These are phyloP conservation scores for Branchellion lobata DNA, from an alignment of 2,888 invertebrate genomes.

Conservation along the genomic window DNA sequence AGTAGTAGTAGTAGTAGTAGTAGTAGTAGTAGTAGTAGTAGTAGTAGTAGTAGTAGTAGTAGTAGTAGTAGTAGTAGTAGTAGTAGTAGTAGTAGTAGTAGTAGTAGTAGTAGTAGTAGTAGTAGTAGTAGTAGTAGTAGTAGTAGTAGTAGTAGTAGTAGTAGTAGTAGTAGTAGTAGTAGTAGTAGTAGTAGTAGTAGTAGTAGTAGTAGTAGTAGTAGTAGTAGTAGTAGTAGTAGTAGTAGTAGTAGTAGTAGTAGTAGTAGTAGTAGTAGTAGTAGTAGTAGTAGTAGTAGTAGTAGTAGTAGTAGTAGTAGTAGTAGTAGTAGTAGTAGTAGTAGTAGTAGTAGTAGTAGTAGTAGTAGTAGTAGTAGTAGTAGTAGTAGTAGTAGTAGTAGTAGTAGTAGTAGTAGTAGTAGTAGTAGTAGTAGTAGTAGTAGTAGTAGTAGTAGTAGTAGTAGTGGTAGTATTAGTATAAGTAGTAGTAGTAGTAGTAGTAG, in stretches of 20 bases:
- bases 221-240: slow-evolving; percentile 47
- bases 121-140: slow-evolving; percentile 43
- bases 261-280: slow-evolving; percentile 44
- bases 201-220: slow-evolving; percentile 42
- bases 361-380: slow-evolving; percentile 43
- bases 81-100: slow-evolving; percentile 45
- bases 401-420: not conserved
- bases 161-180: slow-evolving; percentile 53
- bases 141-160: slow-evolving; percentile 37
- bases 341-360: slow-evolving; percentile 42
- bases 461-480: too few species aligned
- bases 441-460: too few species aligned
- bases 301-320: slow-evolving; percentile 46
- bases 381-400: not conserved
- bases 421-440: not conserved
- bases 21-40: slow-evolving; percentile 52
- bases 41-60: slow-evolving; percentile 48
- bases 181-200: slow-evolving; percentile 43
- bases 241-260: slow-evolving; percentile 46
- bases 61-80: slow-evolving; percentile 43
- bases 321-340: slow-evolving; percentile 42
- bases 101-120: slow-evolving; percentile 46
- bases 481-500: too few species aligned
- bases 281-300: slow-evolving; percentile 44
- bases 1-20: slow-evolving; percentile 12